Base-by-base conservation (phyloP, 2,797 vertebrate species). In the Prunella strophiata region DNA sequence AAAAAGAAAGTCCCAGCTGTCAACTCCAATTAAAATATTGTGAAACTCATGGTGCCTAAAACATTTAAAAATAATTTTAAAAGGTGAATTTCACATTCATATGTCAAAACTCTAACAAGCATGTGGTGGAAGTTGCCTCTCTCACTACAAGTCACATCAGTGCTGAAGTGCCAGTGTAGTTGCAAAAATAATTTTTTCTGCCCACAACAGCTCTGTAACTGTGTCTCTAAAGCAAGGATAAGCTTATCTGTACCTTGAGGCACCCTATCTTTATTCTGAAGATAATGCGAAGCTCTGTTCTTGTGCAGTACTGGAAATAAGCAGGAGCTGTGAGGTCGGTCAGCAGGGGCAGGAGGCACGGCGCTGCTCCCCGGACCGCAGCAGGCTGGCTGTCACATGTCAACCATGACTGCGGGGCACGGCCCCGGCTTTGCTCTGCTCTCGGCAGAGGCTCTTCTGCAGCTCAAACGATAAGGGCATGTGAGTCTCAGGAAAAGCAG, bases 51-150 rank as follows among this genome's bases (percentile, higher is more conserved):
- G 22, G n/a, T 17, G 26, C 48, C 13, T 17, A 73, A 84, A 91
- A 65, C 14, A 52, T 16, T 43, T 38, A 1, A 42, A 94, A 87
- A 70, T 23, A 36, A 30, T 17, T 63, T 78, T 7, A 4, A 63
- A 71, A 71, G 48, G 34, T 48, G 8, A 71, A 34, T 26, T 36
- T 47, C 18, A 36, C 36, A 61, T 38, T 67, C 30, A 54, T 0
- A 1, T 30, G 47, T 4, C 22, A 91, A 80, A 89, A 65, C 10
- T 10, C 20, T 45, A 32, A 86, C 13, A 72, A 89, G 57, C 13
- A 18, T 0, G 0, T 26, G 17, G 71, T 8, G 16, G 7, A 45
- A 38, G 36, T 5, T 65, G n/a, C 25, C 26, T 21, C 29, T 65
- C 62, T 87, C 80, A 14, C 55, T 59, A 26, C 27, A 51, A 74